A percentile compares a stretch with the other conserved stretches of the same genome.
Evolutionary conservation across 2,888 invertebrate species (phyloP).

Genomic region (Folsomia manolachei): DNA sequence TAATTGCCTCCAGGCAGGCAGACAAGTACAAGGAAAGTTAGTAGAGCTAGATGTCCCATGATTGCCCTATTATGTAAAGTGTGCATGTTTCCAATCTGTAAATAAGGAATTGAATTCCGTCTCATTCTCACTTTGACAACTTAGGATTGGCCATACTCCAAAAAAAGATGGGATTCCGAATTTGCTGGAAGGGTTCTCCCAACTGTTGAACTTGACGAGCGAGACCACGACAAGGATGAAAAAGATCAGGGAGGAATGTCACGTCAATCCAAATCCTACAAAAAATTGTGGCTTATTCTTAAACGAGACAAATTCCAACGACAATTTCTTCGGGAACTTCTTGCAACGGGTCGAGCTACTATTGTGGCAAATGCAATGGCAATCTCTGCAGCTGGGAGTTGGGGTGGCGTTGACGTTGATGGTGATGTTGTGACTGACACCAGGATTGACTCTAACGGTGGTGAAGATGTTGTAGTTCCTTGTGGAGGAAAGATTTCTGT

Average conservation of each 20-base stretch:
- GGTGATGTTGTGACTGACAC: not conserved
- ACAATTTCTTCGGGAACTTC: not conserved
- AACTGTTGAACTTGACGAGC: not conserved
- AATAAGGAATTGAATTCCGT: not conserved
- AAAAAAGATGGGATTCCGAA: not conserved
- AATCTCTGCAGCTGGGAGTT: slow-evolving; percentile 15
- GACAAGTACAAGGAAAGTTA: no score
- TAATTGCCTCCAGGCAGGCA: not conserved
- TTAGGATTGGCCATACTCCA: not conserved
- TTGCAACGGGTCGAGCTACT: not conserved
- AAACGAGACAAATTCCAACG: not conserved
- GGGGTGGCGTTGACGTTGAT: not conserved
- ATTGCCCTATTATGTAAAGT: not conserved
- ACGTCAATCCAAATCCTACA: not conserved
- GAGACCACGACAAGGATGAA: not conserved
- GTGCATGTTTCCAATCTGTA: not conserved
- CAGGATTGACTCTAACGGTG: not conserved
- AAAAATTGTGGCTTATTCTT: not conserved
- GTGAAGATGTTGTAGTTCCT: not conserved
- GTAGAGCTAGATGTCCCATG: not conserved
- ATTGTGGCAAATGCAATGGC: no score
- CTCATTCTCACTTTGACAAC: not conserved
- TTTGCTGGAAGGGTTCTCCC: not conserved
- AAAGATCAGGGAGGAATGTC: not conserved
- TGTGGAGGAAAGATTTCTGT: not conserved